Evolutionary conservation across 2,888 invertebrate genomes (phyloP), one percentile per base, ranked within the genome.

Genomic region (Lacanobia wlatinum): DNA sequence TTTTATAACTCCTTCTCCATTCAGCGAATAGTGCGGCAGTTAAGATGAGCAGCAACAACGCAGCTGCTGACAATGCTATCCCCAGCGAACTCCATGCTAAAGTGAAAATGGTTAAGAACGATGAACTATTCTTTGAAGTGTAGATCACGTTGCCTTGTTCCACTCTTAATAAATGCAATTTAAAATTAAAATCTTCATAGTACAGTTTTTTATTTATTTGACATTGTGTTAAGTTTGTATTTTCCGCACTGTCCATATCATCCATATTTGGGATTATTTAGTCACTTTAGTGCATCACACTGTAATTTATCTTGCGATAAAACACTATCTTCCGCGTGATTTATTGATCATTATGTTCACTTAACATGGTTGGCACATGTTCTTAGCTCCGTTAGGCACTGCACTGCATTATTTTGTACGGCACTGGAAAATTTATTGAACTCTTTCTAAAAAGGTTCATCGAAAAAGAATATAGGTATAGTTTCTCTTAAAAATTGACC

Each of bases 1-100:
- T 96, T 79, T 96, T 96, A 85, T 92, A 92, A 52, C 71, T 92
- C 2, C 84, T 81, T 66, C 96, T 92, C 96, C 96, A 96, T 89
- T 94, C 93, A 40, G 82, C 78, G 76, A 94, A 94, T 0, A 95
- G 75, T 0, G 84, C 52, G 0, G 94, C 93, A 0, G 95, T 96
- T 18, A 92, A 68, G 9, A 94, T 73, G 2, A 96, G 89, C 2
- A 95, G 78, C 0, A 87, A 16, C n/a, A 95, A 71, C 1, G 94
- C 92, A 8, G 83, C 64, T 0, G 87, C 73, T 1, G 94, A 93
- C 1, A 95, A 73, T 0, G 75, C 60, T 43, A 96, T 87, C 0
- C 95, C 96, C 18, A 93, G 28, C 0, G 94, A 87, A 71, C 93
- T 93, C 50, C 81, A 70, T 1, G 83, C 72, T n/a, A 93, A 84